Evolutionary conservation across 2,888 invertebrate species (phyloP), one percentile per base, ranked within the genome.

Genomic region (Chymomyza caudatula): DNA sequence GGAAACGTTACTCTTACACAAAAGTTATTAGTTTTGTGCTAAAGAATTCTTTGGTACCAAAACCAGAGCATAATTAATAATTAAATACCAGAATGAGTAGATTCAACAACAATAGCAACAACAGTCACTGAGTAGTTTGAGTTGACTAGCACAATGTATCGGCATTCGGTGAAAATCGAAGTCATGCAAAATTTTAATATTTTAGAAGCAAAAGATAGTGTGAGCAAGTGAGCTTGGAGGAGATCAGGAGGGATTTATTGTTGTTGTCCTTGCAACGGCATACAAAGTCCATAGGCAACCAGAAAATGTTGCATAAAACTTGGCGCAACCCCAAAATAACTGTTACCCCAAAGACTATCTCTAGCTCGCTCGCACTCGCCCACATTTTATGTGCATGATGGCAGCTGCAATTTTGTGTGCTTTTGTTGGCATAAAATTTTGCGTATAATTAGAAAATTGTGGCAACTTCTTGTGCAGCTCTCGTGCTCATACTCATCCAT

Each of bases 111-210:
- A n/a, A n/a, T n/a, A n/a, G n/a, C n/a, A n/a, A n/a, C n/a, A n/a
- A n/a, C n/a, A n/a, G n/a, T n/a, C n/a, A n/a, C n/a, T n/a, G n/a
- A n/a, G n/a, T n/a, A n/a, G n/a, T n/a, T n/a, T n/a, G n/a, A n/a
- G n/a, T n/a, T n/a, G n/a, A n/a, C n/a, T n/a, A n/a, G n/a, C n/a
- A n/a, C n/a, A n/a, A n/a, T n/a, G n/a, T n/a, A n/a, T n/a, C n/a
- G n/a, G n/a, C n/a, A n/a, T n/a, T n/a, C n/a, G n/a, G 86, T 77
- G 75, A 86, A 78, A 86, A 83, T 86, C 86, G 86, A 83, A 86
- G 75, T 71, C 5, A 17, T 67, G 75, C 67, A 76, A 73, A 67
- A 71, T 60, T 55, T n/a, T n/a, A n/a, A n/a, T n/a, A n/a, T n/a
- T n/a, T n/a, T n/a, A n/a, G n/a, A n/a, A n/a, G n/a, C n/a, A n/a